Evolutionary conservation across 2,888 invertebrate genomes (phyloP).

Genomic region (Temnothorax rugatulus): DNA sequence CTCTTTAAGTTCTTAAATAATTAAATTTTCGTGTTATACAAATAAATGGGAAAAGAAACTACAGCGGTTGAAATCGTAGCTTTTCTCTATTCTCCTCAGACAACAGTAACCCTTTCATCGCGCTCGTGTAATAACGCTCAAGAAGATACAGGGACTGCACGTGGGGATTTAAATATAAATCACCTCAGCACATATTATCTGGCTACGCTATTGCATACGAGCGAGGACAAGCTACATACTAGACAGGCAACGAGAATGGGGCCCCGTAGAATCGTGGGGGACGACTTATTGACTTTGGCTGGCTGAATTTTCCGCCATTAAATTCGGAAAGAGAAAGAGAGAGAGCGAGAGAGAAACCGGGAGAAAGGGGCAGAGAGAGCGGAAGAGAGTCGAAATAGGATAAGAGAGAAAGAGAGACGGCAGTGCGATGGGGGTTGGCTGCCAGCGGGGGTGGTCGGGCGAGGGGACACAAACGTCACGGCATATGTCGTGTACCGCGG

Average conservation of each 20-base stretch:
- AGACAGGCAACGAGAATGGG: conserved; percentile 60
- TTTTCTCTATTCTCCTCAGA: conserved; percentile 1
- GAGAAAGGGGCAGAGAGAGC: conserved; percentile 7
- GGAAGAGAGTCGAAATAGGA: conserved; percentile 47
- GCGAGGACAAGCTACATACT: conserved; percentile 54
- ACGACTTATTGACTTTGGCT: conserved; percentile 77
- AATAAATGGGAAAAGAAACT: not conserved
- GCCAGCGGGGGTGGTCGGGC: conserved; percentile 33
- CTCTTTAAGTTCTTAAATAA: not conserved
- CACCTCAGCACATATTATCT: conserved; percentile 11
- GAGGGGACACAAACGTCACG: conserved; percentile 77
- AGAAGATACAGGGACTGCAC: conserved; percentile 27
- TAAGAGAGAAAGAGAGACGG: conserved; percentile 43
- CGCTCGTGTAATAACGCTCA: conserved; percentile 3
- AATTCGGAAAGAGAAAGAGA: conserved; percentile 63
- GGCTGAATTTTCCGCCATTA: conserved; percentile 77
- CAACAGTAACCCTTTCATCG: conserved; percentile 26
- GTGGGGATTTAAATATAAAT: conserved; percentile 48
- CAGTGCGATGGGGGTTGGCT: conserved; percentile 30
- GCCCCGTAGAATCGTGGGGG: conserved; percentile 51
- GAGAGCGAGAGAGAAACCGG: conserved; percentile 26
- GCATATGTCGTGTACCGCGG: conserved; percentile 82
- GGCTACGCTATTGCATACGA: conserved; percentile 60
- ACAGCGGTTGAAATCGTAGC: not conserved
- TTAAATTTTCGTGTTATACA: not conserved